A percentile compares a stretch with the other conserved stretches of the same genome.
Conservation (phyloP, 2,888 invertebrate genomes). For the Heteromurus nitidus region DNA sequence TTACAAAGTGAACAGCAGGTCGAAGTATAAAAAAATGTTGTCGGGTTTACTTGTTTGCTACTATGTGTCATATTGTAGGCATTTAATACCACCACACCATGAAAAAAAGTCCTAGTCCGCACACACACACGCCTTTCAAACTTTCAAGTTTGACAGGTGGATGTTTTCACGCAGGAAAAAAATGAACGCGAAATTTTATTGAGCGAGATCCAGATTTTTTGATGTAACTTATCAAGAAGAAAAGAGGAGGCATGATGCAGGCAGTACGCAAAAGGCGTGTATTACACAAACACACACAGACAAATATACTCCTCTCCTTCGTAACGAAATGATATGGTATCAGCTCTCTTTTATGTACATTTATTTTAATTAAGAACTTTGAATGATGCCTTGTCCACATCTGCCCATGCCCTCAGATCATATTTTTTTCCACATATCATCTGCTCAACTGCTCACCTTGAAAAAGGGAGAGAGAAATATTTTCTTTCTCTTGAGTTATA, state of each 20-base stretch:
- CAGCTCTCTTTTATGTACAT: conserved; percentile 26
- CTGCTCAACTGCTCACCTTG: not conserved
- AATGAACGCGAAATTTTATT: no score
- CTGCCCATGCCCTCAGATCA: conserved; percentile 39
- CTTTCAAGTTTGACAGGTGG: conserved; percentile 10
- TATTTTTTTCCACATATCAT: conserved; percentile 6
- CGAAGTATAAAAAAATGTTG: not conserved
- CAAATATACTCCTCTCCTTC: no score
- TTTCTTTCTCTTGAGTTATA: not conserved
- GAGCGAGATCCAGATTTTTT: not conserved
- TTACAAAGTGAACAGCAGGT: not conserved
- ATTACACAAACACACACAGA: no score
- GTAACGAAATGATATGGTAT: no score
- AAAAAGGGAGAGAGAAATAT: not conserved
- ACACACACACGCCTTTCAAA: not conserved
- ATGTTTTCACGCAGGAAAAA: not conserved
- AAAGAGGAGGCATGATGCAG: no score
- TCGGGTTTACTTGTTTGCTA: not conserved
- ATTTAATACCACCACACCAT: not conserved
- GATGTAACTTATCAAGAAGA: no score
- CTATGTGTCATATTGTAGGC: not conserved
- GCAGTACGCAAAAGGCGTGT: no score
- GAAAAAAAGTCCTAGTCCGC: not conserved
- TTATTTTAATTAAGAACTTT: conserved; percentile 60
- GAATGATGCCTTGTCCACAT: conserved; percentile 24